Evolutionary conservation across 2,113 vertebrate genomes (phyloP), one percentile per base, ranked within the genome.

Genomic region (Chinchilla lanigera): DNA sequence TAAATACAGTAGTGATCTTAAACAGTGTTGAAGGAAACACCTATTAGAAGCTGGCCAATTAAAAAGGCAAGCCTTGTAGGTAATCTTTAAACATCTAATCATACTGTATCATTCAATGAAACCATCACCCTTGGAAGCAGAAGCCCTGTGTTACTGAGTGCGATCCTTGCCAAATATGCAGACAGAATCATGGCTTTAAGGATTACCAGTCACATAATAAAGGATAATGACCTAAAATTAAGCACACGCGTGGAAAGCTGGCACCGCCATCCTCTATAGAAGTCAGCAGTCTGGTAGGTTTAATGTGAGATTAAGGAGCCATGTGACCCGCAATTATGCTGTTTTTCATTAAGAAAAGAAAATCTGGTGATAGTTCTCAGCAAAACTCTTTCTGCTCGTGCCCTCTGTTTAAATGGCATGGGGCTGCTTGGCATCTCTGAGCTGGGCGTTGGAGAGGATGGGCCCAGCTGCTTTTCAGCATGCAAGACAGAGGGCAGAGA

Each of bases 341-440:
- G 97, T 67, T 98, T 98, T 98, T 98, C 98, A 98, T 98, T 98
- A 98, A 98, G 96, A 90, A 98, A 98, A 83, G 98, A 98, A 98
- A 98, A 98, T 86, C 93, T 98, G 97, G 97, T 97, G 97, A 98
- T 98, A 95, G 41, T 94, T 91, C 97, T 98, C 96, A 97, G 94
- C 96, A 97, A 96, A 97, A 71, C 81, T 96, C 95, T 98, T 98
- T 98, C 97, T 97, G 98, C 97, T 98, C 97, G 97, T 98, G 98
- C 98, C 98, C 96, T 98, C 97, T 97, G 95, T 98, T 98, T 99
- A 99, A 99, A 98, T 98, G 98, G 98, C 98, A 98, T 98, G 98
- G 97, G 97, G 97, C 97, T 97, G 96, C 98, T 98, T 98, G 98
- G 98, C 92, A 97, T 98, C 98, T 98, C 98, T 97, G 97, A 98